phyloP scores from a whole-genome alignment of 2,797 vertebrate genomes.

The Esox masquinongy region DNA sequence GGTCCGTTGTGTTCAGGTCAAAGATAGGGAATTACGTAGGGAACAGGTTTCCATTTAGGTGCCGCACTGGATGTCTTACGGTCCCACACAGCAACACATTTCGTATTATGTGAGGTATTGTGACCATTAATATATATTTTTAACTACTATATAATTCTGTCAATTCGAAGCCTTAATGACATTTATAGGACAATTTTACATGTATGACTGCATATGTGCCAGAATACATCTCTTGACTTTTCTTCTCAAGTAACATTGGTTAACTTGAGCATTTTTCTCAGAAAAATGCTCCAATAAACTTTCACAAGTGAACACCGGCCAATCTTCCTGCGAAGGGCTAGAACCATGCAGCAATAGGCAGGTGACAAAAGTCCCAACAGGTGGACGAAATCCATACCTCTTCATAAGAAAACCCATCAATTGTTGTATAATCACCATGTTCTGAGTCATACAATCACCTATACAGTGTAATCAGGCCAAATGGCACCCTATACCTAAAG shows the following conservation, averaged over 20 bases:
- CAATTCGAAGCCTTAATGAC: background rate
- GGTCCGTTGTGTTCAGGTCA: background rate
- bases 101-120: no score
- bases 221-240: no score
- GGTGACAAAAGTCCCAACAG: background rate
- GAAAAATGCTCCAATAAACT: no score
- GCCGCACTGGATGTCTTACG: background rate
- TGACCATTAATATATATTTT: background rate
- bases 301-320: no score
- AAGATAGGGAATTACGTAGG: background rate
- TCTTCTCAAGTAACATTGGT: no score
- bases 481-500: background rate
- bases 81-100: background rate
- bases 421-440: conserved; percentile 14
- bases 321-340: background rate
- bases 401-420: background rate
- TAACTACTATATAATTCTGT: background rate
- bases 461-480: background rate
- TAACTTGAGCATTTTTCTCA: no score
- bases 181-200: background rate
- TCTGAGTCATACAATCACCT: conserved; percentile 1
- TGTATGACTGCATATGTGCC: no score
- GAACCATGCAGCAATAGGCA: background rate
- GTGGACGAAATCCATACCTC: conserved; percentile 1
- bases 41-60: background rate